Conservation (phyloP, 2,797 vertebrate species). For the Argentina silus region DNA sequence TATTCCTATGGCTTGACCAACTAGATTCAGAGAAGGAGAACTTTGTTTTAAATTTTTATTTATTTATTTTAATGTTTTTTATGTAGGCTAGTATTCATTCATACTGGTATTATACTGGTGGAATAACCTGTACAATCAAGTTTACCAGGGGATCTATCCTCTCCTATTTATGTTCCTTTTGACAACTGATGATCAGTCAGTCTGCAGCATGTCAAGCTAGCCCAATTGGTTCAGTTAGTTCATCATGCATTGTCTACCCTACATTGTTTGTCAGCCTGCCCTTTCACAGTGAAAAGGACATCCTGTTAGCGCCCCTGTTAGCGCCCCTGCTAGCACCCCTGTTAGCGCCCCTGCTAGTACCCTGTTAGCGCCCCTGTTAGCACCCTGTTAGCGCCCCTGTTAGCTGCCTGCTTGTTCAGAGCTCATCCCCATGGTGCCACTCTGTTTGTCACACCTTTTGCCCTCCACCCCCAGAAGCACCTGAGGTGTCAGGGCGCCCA, state of each 20-base stretch:
- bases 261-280: background rate
- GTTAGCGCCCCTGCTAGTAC: background rate
- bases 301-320: background rate
- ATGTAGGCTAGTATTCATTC: no score
- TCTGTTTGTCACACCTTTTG: slow-evolving; percentile 11
- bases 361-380: background rate
- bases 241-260: background rate
- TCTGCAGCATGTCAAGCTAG: background rate
- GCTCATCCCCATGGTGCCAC: slow-evolving; percentile 16
- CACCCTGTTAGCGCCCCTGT: background rate
- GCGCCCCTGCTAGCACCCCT: background rate
- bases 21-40: no score
- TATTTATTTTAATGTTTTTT: background rate
- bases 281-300: background rate
- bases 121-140: no score
- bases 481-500: slow-evolving; percentile 43
- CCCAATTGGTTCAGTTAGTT: background rate
- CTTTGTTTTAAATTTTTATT: background rate
- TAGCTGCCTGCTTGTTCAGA: background rate
- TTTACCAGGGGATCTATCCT: no score
- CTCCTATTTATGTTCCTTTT: background rate
- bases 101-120: no score
- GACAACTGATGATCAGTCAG: background rate
- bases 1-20: no score
- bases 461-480: slow-evolving; percentile 56